A percentile compares a stretch with the other conserved stretches of the same genome.
phyloP scores from a whole-genome alignment of 2,113 vertebrate species.

The Corythornis cristatus region DNA sequence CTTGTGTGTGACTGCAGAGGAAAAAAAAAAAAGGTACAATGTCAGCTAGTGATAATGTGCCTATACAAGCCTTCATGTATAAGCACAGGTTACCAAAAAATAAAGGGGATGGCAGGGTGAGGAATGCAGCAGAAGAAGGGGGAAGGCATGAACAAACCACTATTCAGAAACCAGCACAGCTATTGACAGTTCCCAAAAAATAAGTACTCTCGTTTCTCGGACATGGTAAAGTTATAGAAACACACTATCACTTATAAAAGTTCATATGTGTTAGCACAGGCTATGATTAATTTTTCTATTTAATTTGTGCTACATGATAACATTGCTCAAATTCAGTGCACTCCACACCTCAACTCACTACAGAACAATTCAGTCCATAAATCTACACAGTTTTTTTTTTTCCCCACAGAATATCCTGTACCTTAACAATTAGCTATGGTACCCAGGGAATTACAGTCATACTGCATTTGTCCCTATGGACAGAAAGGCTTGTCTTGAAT shows the following conservation, averaged over 20 bases:
- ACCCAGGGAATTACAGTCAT: background rate
- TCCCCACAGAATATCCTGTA: background rate
- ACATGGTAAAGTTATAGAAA: background rate
- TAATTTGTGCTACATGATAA: background rate
- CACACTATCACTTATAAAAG: background rate
- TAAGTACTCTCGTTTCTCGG: background rate
- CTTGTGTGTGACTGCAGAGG: background rate
- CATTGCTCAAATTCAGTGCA: background rate
- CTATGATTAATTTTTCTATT: background rate
- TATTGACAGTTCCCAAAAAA: background rate
- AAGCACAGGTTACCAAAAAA: background rate
- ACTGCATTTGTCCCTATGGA: background rate
- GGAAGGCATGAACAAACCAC: no score
- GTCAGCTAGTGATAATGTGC: background rate
- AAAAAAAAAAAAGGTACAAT: background rate
- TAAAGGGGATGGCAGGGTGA: rapidly evolving
- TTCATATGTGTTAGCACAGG: background rate
- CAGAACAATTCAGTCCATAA: background rate
- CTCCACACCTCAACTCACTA: background rate
- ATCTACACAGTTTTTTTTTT: background rate
- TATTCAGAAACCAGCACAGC: background rate
- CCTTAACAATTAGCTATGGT: background rate
- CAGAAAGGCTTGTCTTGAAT: background rate
- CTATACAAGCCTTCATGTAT: background rate
- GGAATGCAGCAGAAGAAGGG: no score